A percentile compares a stretch with the other conserved stretches of the same genome.
Evolutionary conservation across 2,888 invertebrate genomes (phyloP).

Genomic region (Isotomurus palustris): DNA sequence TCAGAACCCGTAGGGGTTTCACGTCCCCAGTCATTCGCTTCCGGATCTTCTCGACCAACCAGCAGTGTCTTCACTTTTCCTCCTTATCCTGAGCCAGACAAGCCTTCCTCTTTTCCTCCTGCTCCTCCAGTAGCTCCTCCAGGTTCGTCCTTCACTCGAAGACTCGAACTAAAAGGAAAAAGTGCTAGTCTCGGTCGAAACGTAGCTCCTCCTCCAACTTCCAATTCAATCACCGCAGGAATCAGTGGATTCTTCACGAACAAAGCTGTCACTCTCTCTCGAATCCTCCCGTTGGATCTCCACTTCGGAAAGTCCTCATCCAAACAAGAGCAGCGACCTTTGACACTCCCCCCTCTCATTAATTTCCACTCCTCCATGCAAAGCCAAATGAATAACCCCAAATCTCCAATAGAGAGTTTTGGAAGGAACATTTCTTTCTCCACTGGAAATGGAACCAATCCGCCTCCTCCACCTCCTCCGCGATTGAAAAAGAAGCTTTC

Average conservation of each 20-base stretch:
- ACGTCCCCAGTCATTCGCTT: too few relatives aligned
- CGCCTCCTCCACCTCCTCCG: conserved; percentile 43
- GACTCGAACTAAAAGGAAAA: conserved; percentile 30
- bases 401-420: conserved; percentile 13
- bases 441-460: conserved; percentile 13
- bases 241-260: conserved; percentile 14
- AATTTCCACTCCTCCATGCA: not conserved
- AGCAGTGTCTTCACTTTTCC: conserved; percentile 2
- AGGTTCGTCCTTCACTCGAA: not conserved
- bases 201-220: conserved; percentile 10
- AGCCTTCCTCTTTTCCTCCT: conserved; percentile 1
- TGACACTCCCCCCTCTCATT: not conserved
- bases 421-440: conserved; percentile 27
- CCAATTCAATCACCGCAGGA: conserved; percentile 6
- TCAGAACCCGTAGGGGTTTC: too few relatives aligned
- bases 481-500: conserved; percentile 30
- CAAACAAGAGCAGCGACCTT: conserved; percentile 6
- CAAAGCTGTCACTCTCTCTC: conserved; percentile 21
- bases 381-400: not conserved
- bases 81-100: not conserved
- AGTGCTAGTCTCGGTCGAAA: conserved; percentile 41
- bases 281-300: conserved; percentile 22
- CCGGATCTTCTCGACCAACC: not conserved
- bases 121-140: conserved; percentile 4
- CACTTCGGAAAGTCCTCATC: conserved; percentile 20